Conservation (phyloP, 2,113 vertebrate genomes). For the Rhadina sibilatrix region DNA sequence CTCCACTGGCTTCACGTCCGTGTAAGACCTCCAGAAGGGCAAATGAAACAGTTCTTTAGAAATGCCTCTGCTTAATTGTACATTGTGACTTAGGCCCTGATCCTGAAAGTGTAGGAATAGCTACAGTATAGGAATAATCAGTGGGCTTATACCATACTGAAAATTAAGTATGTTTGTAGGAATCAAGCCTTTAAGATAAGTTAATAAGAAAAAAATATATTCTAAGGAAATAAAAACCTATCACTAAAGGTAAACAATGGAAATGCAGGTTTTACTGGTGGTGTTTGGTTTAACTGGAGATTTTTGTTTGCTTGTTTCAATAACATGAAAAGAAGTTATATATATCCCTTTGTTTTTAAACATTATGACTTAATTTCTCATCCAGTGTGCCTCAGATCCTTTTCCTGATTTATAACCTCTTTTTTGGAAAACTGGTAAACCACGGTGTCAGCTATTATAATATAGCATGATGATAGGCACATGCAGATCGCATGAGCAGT, state of each 20-base stretch:
- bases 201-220: background rate
- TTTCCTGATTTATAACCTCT: constrained; percentile 44
- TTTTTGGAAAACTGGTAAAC: constrained; percentile 53
- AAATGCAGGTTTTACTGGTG: background rate
- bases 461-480: constrained; percentile 39
- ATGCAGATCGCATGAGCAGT: constrained; percentile 33
- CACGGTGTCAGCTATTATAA: constrained; percentile 61
- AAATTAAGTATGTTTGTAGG: background rate
- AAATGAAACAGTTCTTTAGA: constrained; percentile 12
- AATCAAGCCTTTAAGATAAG: background rate
- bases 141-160: background rate
- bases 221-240: background rate
- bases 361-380: constrained; percentile 20
- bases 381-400: background rate
- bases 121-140: background rate
- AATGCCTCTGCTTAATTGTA: constrained; percentile 28
- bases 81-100: constrained; percentile 20
- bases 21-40: constrained; percentile 20
- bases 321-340: background rate
- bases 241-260: background rate
- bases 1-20: background rate
- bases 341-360: background rate
- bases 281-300: background rate
- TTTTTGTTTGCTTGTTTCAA: background rate
- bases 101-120: background rate